Evolutionary conservation across 2,113 vertebrate genomes (phyloP).

Genomic region (Lanius ludovicianus): DNA sequence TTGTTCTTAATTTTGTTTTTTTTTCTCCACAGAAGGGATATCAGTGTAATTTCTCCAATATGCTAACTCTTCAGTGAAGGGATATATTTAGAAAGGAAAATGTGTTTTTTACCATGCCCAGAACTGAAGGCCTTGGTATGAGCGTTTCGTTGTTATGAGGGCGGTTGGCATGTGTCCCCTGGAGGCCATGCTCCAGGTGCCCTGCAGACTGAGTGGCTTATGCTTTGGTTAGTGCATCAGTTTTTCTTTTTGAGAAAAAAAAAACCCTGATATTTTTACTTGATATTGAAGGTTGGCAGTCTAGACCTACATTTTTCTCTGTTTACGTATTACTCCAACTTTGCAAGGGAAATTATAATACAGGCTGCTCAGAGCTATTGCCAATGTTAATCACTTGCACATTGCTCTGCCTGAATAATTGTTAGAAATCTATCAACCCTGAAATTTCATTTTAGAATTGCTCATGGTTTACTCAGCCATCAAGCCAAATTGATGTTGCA

Average conservation of each 20-base stretch:
- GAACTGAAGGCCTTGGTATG: background rate
- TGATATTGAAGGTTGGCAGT: background rate
- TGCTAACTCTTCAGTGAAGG: background rate
- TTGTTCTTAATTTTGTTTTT: background rate
- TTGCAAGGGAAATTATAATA: background rate
- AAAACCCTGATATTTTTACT: background rate
- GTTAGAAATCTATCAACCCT: background rate
- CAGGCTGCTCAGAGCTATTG: background rate
- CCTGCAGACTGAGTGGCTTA: background rate
- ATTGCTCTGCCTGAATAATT: background rate
- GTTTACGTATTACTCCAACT: background rate
- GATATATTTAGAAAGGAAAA: background rate
- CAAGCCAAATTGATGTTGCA: background rate
- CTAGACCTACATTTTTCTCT: background rate
- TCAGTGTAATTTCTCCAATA: background rate
- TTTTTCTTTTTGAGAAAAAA: background rate
- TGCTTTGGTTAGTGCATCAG: background rate
- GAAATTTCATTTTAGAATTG: background rate
- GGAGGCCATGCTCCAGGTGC: background rate
- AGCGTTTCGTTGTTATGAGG: rapidly evolving
- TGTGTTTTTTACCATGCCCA: background rate
- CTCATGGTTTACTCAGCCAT: background rate
- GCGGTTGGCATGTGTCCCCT: rapidly evolving
- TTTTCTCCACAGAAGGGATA: background rate
- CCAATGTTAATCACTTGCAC: background rate